A percentile compares a stretch with the other conserved stretches of the same genome.
These are phyloP conservation scores for Autographa pulchrina DNA, from an alignment of 2,888 invertebrate species.

Conservation along the genomic window DNA sequence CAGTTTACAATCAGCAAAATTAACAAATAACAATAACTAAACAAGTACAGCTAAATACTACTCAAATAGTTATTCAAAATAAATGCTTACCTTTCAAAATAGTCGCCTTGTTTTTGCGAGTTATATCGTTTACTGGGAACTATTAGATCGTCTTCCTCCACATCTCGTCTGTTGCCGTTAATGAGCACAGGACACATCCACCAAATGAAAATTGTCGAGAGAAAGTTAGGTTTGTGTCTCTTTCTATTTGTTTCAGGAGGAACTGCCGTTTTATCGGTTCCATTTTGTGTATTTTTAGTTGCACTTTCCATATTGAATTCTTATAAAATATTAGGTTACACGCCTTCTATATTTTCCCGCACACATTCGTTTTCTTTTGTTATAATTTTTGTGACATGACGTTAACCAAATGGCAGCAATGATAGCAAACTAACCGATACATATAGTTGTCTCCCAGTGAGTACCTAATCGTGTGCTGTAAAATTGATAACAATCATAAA, in stretches of 20 bases:
- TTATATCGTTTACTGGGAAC: constrained; percentile 89
- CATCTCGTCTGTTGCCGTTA: constrained; percentile 89
- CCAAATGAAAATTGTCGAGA: constrained; percentile 82
- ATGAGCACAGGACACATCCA: constrained; percentile 86
- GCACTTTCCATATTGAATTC: constrained; percentile 37
- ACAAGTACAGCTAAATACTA: background rate
- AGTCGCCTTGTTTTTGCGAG: constrained; percentile 89
- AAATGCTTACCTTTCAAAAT: constrained; percentile 86
- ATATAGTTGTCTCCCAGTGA: constrained; percentile 34
- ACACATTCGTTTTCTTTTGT: constrained; percentile 20
- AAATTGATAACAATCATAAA: constrained; percentile 58
- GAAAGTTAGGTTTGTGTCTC: constrained; percentile 75
- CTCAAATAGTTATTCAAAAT: background rate
- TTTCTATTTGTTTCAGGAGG: constrained; percentile 51
- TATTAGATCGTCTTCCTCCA: constrained; percentile 92
- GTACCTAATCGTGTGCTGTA: constrained; percentile 50
- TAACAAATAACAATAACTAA: background rate
- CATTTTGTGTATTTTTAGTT: constrained; percentile 30
- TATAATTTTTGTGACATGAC: constrained; percentile 25
- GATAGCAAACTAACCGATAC: constrained; percentile 41
- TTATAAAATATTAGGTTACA: constrained; percentile 17
- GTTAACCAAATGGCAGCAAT: constrained; percentile 26
- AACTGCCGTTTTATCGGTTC: background rate
- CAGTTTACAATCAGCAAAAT: too few relatives aligned
- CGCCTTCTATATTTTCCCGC: constrained; percentile 20